Percentiles rank a stretch among this genome's conserved stretches.
Evolutionary conservation across 1,140 invertebrate genomes (phyloP).

Genomic region (Andricus grossulariae): DNA sequence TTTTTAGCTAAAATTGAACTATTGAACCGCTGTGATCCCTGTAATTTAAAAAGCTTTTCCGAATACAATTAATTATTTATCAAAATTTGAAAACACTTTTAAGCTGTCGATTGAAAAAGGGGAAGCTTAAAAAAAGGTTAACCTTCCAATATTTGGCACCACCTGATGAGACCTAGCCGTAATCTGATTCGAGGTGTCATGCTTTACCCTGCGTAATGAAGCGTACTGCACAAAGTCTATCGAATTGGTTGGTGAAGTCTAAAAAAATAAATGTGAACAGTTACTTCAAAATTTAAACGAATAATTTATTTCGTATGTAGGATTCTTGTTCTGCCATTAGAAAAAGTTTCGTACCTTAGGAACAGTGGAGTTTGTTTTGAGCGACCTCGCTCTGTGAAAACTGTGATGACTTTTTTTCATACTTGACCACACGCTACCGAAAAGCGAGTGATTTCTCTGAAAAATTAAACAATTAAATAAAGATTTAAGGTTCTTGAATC

Average conservation of each 20-base stretch:
- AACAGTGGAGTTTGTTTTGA: constrained; percentile 78
- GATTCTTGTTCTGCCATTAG: not conserved
- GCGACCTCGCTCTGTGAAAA: constrained; percentile 78
- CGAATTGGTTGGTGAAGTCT: constrained; percentile 79
- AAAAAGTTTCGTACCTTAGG: constrained; percentile 58
- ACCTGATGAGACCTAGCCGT: constrained; percentile 75
- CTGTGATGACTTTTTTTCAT: constrained; percentile 83
- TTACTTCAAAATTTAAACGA: constrained; percentile 27
- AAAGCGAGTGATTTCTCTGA: constrained; percentile 97
- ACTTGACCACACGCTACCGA: constrained; percentile 96
- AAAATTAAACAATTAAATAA: constrained; percentile 57
- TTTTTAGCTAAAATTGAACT: too few species aligned
- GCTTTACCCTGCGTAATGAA: constrained; percentile 76
- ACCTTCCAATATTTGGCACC: constrained; percentile 75
- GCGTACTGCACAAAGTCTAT: constrained; percentile 80
- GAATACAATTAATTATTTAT: too few species aligned
- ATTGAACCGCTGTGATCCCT: too few species aligned
- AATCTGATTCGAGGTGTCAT: constrained; percentile 72
- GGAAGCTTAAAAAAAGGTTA: constrained; percentile 32
- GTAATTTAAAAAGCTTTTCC: too few species aligned
- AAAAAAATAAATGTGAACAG: constrained; percentile 35
- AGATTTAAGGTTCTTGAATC: constrained; percentile 34
- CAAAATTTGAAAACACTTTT: too few species aligned
- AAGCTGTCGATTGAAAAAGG: too few species aligned
- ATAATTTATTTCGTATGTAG: not conserved